Conservation (phyloP, 2,888 invertebrate genomes). For the Andrena minutula region DNA sequence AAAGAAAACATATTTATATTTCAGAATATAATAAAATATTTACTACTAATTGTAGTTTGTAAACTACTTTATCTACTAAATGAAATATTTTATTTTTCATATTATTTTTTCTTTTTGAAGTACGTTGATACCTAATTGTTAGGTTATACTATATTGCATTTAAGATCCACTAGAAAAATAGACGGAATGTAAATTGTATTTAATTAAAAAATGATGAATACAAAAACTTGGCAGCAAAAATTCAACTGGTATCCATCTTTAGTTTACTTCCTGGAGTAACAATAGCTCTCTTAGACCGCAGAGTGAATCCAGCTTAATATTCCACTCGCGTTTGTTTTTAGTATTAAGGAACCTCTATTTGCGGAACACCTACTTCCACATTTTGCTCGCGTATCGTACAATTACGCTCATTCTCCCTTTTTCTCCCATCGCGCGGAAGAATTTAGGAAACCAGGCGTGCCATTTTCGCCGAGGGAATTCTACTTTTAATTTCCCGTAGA, state of each 20-base stretch:
- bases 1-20: no score
- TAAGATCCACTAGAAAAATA: no score
- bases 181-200: no score
- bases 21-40: no score
- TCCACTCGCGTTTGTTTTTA: conserved; percentile 3
- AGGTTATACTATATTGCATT: no score
- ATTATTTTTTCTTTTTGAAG: no score
- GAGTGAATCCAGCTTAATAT: conserved; percentile 2
- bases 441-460: neutral
- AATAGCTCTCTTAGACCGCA: neutral
- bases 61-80: no score
- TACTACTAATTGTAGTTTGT: no score
- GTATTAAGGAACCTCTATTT: conserved; percentile 13
- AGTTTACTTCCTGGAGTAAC: neutral
- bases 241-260: neutral
- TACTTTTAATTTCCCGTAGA: conserved; percentile 5
- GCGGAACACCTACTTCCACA: conserved; percentile 18
- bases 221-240: neutral
- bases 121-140: no score
- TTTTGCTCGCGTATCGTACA: conserved; percentile 24
- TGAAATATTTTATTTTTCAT: no score
- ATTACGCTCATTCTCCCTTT: conserved; percentile 4
- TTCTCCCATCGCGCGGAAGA: neutral
- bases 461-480: conserved; percentile 1
- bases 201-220: no score